Evolutionary conservation across 1,140 invertebrate species (phyloP).

Genomic region (Leptinotarsa lineolata): DNA sequence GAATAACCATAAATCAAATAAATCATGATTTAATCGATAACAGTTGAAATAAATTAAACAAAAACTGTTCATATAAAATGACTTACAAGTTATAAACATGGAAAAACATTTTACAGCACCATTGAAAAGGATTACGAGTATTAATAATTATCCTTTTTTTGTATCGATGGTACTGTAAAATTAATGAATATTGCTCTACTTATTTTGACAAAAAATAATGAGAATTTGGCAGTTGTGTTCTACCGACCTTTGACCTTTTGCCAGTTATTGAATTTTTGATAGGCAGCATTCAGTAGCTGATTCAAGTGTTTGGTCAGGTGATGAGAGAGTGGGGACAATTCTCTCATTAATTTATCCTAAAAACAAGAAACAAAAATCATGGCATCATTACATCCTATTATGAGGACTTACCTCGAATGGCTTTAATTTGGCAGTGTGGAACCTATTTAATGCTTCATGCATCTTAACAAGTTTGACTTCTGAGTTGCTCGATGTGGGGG

Average conservation of each 20-base stretch:
- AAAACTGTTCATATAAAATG: background rate
- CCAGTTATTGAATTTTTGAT: slow-evolving; percentile 82
- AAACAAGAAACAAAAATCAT: slow-evolving; percentile 35
- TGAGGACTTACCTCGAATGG: slow-evolving; percentile 71
- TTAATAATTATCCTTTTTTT: too few species aligned
- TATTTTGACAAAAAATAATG: background rate
- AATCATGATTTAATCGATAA: background rate
- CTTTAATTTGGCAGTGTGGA: slow-evolving; percentile 83
- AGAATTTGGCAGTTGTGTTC: background rate
- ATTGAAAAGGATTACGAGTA: background rate
- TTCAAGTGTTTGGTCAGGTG: slow-evolving; percentile 86
- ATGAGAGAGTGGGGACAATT: slow-evolving; percentile 76
- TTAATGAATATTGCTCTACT: background rate
- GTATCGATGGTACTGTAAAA: background rate
- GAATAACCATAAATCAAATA: background rate
- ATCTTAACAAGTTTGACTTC: slow-evolving; percentile 84
- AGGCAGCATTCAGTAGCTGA: slow-evolving; percentile 80
- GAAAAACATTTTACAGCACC: background rate
- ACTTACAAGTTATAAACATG: background rate
- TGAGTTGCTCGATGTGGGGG: slow-evolving; percentile 75
- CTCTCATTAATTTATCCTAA: slow-evolving; percentile 77
- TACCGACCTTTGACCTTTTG: slow-evolving; percentile 77
- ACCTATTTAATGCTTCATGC: slow-evolving; percentile 85
- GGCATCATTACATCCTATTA: too few species aligned
- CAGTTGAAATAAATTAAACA: background rate